phyloP scores from a whole-genome alignment of 2,888 invertebrate species.

The Philereme transversata region DNA sequence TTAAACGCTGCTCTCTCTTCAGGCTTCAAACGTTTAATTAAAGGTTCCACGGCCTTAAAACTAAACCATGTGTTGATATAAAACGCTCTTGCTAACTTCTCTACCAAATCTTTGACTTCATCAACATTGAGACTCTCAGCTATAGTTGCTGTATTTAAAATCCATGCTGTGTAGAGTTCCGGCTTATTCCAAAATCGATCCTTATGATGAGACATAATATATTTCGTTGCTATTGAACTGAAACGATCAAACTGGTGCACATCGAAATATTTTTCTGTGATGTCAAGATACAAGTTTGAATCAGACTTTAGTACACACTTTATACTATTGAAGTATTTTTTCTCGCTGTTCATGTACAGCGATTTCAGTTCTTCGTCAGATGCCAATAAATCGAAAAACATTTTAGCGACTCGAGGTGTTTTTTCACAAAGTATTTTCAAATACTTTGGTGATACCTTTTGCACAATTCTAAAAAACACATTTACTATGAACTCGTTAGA shows the following conservation, averaged over 20 bases:
- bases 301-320: conserved; percentile 34
- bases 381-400: conserved; percentile 34
- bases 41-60: conserved; percentile 42
- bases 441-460: conserved; percentile 37
- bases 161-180: conserved; percentile 42
- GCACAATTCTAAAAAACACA: conserved; percentile 31
- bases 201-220: conserved; percentile 40
- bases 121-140: conserved; percentile 37
- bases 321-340: conserved; percentile 24
- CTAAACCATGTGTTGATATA: conserved; percentile 39
- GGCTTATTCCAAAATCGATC: conserved; percentile 39
- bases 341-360: conserved; percentile 23
- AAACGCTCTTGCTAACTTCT: conserved; percentile 38
- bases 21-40: conserved; percentile 40
- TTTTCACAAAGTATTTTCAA: conserved; percentile 42
- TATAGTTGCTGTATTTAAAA: conserved; percentile 38
- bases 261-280: conserved; percentile 41
- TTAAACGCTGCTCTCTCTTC: conserved; percentile 41
- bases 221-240: conserved; percentile 37
- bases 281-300: conserved; percentile 38
- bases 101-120: conserved; percentile 41
- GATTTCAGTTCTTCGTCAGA: conserved; percentile 22
- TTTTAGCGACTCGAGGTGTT: conserved; percentile 28
- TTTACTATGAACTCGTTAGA: conserved; percentile 19
- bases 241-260: conserved; percentile 17